These are phyloP conservation scores for Drosophila greeni DNA, from an alignment of 2,888 invertebrate species.

Conservation along the genomic window DNA sequence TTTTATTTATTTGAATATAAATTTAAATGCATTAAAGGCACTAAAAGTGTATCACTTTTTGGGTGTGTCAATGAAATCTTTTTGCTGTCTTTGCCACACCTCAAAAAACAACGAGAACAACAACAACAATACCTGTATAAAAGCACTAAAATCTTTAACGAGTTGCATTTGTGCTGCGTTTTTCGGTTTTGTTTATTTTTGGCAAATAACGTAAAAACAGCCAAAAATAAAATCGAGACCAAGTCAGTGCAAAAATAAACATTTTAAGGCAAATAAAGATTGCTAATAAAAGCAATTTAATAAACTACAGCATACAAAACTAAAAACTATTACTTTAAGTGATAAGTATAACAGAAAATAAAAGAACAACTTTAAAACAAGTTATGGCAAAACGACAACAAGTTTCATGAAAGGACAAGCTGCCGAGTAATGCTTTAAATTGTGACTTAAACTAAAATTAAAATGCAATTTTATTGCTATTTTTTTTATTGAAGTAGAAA, in stretches of 20 bases:
- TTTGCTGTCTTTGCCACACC: constrained; percentile 14
- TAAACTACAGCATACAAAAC: not conserved
- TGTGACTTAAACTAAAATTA: not conserved
- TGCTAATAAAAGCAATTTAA: not conserved
- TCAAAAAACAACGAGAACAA: not conserved
- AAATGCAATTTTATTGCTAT: too few relatives aligned
- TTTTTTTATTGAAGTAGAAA: too few relatives aligned
- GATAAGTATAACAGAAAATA: not conserved
- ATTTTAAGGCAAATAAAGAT: not conserved
- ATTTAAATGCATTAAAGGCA: not conserved
- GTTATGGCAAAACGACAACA: not conserved
- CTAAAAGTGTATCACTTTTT: too few relatives aligned
- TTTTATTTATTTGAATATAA: not conserved
- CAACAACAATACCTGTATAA: constrained; percentile 5
- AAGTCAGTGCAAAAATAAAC: constrained; percentile 24
- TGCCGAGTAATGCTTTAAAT: not conserved
- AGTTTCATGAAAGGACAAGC: not conserved
- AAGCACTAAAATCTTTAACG: constrained; percentile 14
- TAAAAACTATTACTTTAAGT: too few relatives aligned
- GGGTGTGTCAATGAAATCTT: not conserved
- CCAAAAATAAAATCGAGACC: constrained; percentile 12
- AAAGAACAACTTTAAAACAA: constrained; percentile 1
- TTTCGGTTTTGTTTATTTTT: constrained; percentile 15
- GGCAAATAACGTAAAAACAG: constrained; percentile 3
- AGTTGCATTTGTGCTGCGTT: not conserved